phyloP scores from a whole-genome alignment of 1,140 invertebrate species.

The Heliothis subflexa region DNA sequence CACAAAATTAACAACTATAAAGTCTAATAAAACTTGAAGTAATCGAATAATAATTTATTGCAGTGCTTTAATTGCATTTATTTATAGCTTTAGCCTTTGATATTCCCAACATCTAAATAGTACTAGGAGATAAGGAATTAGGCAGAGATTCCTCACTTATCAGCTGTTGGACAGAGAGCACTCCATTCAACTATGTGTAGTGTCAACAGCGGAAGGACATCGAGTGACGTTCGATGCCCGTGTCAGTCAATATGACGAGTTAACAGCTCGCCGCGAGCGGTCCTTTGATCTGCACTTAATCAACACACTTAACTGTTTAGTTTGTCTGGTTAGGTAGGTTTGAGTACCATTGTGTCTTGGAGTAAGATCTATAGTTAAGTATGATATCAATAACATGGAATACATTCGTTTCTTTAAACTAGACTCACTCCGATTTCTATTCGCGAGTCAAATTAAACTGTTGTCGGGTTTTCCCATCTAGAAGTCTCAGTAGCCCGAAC shows the following conservation, averaged over 20 bases:
- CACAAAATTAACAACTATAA: too few relatives aligned
- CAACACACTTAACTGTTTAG: constrained; percentile 32
- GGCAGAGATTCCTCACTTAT: constrained; percentile 22
- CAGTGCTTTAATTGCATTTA: too few relatives aligned
- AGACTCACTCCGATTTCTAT: too few relatives aligned
- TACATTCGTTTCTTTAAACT: neutral
- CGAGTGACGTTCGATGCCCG: constrained; percentile 26
- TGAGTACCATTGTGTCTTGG: neutral
- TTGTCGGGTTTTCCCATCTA: too few relatives aligned
- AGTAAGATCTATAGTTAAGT: neutral
- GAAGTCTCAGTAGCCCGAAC: too few relatives aligned
- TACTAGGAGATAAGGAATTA: constrained; percentile 30
- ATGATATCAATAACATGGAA: neutral
- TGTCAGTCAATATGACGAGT: constrained; percentile 40
- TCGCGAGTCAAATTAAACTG: too few relatives aligned
- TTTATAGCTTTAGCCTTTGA: neutral
- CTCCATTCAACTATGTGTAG: constrained; percentile 33
- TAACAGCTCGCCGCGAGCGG: constrained; percentile 26
- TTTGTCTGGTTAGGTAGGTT: neutral
- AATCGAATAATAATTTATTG: too few relatives aligned
- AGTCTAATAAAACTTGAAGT: too few relatives aligned
- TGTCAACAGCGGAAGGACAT: constrained; percentile 34
- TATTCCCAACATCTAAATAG: neutral
- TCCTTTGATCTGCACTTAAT: constrained; percentile 40
- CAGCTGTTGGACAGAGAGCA: constrained; percentile 2